Percentiles rank a stretch among this genome's conserved stretches.
Conservation (phyloP, 2,797 vertebrate species). For the Caiman crocodilus region DNA sequence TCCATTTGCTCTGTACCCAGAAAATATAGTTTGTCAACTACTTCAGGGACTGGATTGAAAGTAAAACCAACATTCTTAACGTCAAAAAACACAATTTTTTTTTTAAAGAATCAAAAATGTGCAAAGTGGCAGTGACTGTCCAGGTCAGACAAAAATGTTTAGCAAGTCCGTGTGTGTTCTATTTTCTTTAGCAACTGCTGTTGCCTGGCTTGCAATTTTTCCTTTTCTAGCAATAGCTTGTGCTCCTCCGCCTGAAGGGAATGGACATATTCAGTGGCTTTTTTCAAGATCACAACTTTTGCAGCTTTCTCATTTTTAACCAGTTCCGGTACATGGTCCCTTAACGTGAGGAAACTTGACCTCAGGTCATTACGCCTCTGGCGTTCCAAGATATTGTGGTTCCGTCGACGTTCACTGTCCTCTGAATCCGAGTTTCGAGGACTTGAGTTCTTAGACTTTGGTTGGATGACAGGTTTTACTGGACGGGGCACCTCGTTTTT, state of each 20-base stretch:
- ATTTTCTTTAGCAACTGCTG: constrained; percentile 93
- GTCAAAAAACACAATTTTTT: constrained; percentile 90
- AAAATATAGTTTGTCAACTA: constrained; percentile 67
- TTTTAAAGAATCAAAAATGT: constrained; percentile 91
- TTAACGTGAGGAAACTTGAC: constrained; percentile 95
- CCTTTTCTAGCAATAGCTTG: constrained; percentile 92
- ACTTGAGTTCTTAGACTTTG: constrained; percentile 84
- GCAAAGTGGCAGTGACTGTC: constrained; percentile 99
- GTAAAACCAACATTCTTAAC: constrained; percentile 99
- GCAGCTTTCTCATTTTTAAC: constrained; percentile 96
- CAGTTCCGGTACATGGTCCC: constrained; percentile 97
- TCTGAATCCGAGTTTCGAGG: constrained; percentile 94
- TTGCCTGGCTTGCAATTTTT: constrained; percentile 89
- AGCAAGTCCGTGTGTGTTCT: constrained; percentile 95
- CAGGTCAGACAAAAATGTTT: constrained; percentile 77
- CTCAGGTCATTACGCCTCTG: constrained; percentile 97
- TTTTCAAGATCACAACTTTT: constrained; percentile 98
- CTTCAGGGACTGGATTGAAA: constrained; percentile 90
- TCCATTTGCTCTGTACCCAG: constrained; percentile 76
- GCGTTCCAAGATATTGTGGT: constrained; percentile 98
- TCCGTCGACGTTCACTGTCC: constrained; percentile 96
- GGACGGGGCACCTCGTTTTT: constrained; percentile 84
- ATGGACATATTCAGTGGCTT: constrained; percentile 94
- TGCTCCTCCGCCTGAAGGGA: constrained; percentile 91
- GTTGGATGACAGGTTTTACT: constrained; percentile 78